These are phyloP conservation scores for Pegea sp. DNA, from an alignment of 23 tunicate species.

Conservation along the genomic window DNA sequence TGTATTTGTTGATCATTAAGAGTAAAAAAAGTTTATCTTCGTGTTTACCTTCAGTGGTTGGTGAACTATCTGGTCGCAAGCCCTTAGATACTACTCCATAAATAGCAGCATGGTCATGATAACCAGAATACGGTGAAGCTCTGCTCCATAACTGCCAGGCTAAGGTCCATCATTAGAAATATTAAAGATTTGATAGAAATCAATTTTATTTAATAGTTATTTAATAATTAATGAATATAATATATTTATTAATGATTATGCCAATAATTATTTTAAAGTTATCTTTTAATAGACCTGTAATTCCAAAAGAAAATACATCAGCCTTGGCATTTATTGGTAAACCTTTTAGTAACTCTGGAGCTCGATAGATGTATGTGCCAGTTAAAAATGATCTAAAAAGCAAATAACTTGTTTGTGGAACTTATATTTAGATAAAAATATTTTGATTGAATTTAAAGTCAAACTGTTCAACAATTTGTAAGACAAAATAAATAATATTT, in stretches of 20 bases:
- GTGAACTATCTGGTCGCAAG: constrained; percentile 25
- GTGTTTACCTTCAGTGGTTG: too few relatives aligned
- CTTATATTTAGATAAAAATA: too few relatives aligned
- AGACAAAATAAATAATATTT: too few relatives aligned
- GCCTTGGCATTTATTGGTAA: constrained; percentile 21
- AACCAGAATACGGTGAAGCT: constrained; percentile 27
- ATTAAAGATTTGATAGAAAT: not conserved
- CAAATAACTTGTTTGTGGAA: too few relatives aligned
- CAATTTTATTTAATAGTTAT: not conserved
- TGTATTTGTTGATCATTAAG: too few relatives aligned
- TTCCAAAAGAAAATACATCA: constrained; percentile 54
- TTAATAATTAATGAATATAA: not conserved
- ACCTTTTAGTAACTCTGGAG: constrained; percentile 70
- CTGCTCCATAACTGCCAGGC: constrained; percentile 86
- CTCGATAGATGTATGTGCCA: constrained; percentile 73
- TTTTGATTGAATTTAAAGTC: too few relatives aligned
- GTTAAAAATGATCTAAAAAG: constrained; percentile 26
- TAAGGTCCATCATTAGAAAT: too few relatives aligned
- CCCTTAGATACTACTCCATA: constrained; percentile 44
- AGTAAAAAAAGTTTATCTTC: too few relatives aligned
- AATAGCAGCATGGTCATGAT: constrained; percentile 60
- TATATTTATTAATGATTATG: not conserved
- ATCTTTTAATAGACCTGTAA: constrained; percentile 16
- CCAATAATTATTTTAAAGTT: not conserved
- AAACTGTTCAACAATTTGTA: too few relatives aligned